phyloP scores from a whole-genome alignment of 2,113 vertebrate genomes.

The Colius striatus region DNA sequence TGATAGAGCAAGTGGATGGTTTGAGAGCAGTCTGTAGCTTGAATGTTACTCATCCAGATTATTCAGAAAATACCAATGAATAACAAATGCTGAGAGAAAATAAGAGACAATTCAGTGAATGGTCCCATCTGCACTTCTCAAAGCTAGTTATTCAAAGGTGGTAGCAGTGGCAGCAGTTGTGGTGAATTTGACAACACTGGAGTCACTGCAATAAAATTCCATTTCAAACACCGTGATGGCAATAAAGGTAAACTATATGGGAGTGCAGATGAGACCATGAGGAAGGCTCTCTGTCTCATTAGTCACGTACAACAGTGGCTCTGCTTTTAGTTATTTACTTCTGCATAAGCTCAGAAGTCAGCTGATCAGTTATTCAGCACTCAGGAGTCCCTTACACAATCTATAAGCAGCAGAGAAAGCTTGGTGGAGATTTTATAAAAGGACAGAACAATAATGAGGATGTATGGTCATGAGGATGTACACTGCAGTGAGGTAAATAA shows the following conservation, averaged over 20 bases:
- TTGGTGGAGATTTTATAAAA: background rate
- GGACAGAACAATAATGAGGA: constrained; percentile 24
- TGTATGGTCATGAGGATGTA: background rate
- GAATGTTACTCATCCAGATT: constrained; percentile 7
- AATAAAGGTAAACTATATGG: background rate
- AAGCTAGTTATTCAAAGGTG: background rate
- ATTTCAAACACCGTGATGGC: background rate
- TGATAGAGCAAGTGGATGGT: background rate
- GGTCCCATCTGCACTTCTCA: background rate
- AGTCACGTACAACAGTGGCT: background rate
- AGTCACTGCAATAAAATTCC: constrained; percentile 4
- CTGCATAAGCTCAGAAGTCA: constrained; percentile 16
- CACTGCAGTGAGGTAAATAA: constrained; percentile 13
- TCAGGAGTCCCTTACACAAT: constrained; percentile 3
- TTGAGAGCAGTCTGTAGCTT: background rate
- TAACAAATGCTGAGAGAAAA: constrained; percentile 34
- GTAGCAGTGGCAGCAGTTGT: accelerated
- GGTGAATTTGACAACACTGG: background rate
- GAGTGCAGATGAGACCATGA: constrained; percentile 19
- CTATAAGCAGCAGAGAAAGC: background rate
- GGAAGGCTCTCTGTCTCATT: background rate
- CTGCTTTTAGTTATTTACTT: background rate
- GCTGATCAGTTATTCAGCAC: background rate
- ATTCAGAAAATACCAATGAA: constrained; percentile 46
- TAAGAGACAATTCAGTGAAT: constrained; percentile 9